A percentile compares a stretch with the other conserved stretches of the same genome.
phyloP scores from a whole-genome alignment of 2,888 invertebrate species.

The Drosophila imparisetae region DNA sequence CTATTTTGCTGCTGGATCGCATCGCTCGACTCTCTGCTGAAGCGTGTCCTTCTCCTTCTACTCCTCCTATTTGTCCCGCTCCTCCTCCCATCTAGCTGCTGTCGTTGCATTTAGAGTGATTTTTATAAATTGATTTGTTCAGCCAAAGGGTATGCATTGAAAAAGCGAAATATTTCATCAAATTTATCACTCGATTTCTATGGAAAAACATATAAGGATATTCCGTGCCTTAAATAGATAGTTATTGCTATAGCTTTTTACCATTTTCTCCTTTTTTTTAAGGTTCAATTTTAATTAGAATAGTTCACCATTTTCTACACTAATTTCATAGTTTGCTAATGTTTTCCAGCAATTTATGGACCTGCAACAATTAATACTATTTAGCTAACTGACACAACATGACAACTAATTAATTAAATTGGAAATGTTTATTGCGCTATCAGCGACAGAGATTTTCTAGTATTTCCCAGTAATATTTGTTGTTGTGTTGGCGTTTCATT shows the following conservation, averaged over 20 bases:
- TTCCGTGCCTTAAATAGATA: neutral
- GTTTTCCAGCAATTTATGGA: neutral
- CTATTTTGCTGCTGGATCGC: slow-evolving; percentile 15
- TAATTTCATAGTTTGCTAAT: neutral
- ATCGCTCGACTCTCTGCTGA: neutral
- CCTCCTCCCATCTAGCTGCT: slow-evolving; percentile 1
- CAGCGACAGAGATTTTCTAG: neutral
- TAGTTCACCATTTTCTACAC: neutral
- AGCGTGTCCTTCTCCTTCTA: slow-evolving; percentile 5
- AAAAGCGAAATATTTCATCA: slow-evolving; percentile 4
- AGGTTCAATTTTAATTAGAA: neutral
- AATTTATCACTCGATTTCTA: neutral
- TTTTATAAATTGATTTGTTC: slow-evolving; percentile 51
- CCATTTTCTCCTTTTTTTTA: neutral
- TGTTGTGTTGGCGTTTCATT: neutral
- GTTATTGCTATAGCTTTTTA: neutral
- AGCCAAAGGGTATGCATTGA: neutral
- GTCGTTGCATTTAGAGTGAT: slow-evolving; percentile 4
- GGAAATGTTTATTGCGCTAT: slow-evolving; percentile 23
- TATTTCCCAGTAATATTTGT: neutral
- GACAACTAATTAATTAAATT: slow-evolving; percentile 15
- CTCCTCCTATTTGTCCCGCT: neutral
- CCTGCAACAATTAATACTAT: neutral
- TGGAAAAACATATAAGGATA: neutral
- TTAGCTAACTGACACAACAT: slow-evolving; percentile 10